phyloP scores from a whole-genome alignment of 2,888 invertebrate genomes.

The Polyploca ridens region DNA sequence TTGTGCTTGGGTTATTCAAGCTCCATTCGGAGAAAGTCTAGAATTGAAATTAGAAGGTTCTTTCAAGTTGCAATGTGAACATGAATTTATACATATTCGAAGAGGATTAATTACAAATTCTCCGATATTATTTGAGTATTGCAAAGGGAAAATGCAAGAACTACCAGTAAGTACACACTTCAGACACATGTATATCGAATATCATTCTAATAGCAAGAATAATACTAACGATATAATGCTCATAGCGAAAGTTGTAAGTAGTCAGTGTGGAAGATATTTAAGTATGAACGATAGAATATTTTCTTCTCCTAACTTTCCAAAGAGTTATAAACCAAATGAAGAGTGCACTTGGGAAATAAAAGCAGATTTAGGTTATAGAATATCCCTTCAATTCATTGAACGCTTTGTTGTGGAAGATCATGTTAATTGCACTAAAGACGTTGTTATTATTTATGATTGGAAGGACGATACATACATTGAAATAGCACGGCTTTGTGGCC shows the following conservation, averaged over 20 bases:
- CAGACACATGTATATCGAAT: conserved; percentile 87
- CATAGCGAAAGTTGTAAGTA: conserved; percentile 57
- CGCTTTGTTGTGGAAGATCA: conserved; percentile 91
- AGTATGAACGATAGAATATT: conserved; percentile 71
- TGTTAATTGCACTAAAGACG: conserved; percentile 90
- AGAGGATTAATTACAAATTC: conserved; percentile 80
- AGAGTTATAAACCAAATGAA: conserved; percentile 87
- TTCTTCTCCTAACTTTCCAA: conserved; percentile 86
- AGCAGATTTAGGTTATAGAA: conserved; percentile 86
- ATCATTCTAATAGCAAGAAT: conserved; percentile 82
- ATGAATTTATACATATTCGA: conserved; percentile 79
- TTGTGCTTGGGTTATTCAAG: conserved; percentile 89
- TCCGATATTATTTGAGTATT: conserved; percentile 85
- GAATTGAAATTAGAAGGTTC: conserved; percentile 62
- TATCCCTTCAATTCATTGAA: conserved; percentile 87
- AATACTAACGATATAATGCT: conserved; percentile 48
- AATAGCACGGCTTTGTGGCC: conserved; percentile 88
- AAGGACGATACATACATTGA: conserved; percentile 78
- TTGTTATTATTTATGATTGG: conserved; percentile 87
- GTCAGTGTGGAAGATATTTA: conserved; percentile 89
- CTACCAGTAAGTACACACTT: conserved; percentile 75
- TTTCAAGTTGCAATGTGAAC: conserved; percentile 54
- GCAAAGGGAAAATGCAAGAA: conserved; percentile 80
- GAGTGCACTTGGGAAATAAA: conserved; percentile 93
- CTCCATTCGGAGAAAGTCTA: conserved; percentile 61